Base-by-base conservation (phyloP, 2,888 invertebrate species). In the Pseudococcus viburni region DNA sequence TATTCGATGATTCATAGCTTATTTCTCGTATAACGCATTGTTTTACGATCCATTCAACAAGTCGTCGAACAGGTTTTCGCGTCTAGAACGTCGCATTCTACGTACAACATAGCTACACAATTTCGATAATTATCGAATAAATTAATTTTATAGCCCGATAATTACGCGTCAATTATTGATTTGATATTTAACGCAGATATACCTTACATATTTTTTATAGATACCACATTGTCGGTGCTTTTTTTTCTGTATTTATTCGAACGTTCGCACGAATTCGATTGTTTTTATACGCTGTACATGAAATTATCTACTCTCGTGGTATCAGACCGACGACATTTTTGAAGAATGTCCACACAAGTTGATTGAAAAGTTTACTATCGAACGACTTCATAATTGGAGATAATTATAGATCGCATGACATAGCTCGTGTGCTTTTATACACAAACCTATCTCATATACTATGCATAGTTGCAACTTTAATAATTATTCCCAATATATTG, bases 11-110 rank as follows among this genome's bases (percentile, higher is more conserved):
- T 73, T 73, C 68, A 73, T 73, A 73, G 26, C 1, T 73, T 33
- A 33, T 73, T 73, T 73, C 68, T 73, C 68, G 68, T 2, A 7
- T 33, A 73, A 12, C 68, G 68, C 68, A 73, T 73, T 73, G 68
- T 73, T 73, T 73, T 73, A 73, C 68, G 68, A 73, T 73, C 33
- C 33, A 73, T 73, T 73, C 68, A 73, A 73, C 68, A 73, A 73
- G 68, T 73, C 68, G 68, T 73, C 68, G 68, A 73, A 73, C 68
- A 73, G 68, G 68, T 73, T 73, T 73, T 73, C 15, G 22, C 33
- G 26, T 33, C 3, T 15, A 73, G 26, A 26, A 73, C 68, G 26
- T 73, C 33, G 68, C 64, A 22, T 64, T 46, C 46, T 46, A 11
- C 46, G 8, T 12, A 46, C 46, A 46, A 46, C 46, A 12, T 46